Base-by-base conservation (phyloP, 2,888 invertebrate species). In the Heliconius cydno region DNA sequence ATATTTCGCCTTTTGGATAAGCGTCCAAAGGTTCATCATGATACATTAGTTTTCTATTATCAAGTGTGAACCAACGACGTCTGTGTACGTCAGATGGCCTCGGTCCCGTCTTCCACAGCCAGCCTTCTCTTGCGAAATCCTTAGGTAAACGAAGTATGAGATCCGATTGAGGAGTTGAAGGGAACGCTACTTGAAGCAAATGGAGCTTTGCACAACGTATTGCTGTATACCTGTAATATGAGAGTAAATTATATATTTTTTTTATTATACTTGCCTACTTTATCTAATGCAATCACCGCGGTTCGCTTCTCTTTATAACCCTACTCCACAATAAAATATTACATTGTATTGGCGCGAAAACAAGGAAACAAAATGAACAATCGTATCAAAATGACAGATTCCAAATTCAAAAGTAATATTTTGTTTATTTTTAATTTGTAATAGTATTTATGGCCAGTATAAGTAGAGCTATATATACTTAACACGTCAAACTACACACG, bases 1-100 rank as follows among this genome's bases (percentile, higher is more conserved):
- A 98, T 85, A 98, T 97, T 94, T 98, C 98, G 74, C 98, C 98
- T 92, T 98, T 98, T 0, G 98, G 98, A 92, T 97, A 97, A 4
- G 98, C 97, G 87, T 98, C 98, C 89, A 98, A 92, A 2, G 97
- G 97, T 87, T 98, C 98, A 87, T 98, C 97, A 86, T 98, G 98
- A 88, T 98, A 98, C 98, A 98, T 98, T n/a, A 98, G 94, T 90
- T 98, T 98, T 83, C 98, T 96, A 86, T 97, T 97, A 86, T 98
- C 98, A 68, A 98, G 91, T 0, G 98, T 98, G 90, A 98, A 98
- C 98, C 98, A 98, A 73, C 98, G 94, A 84, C 97, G 97, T 84
- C 97, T 96, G 88, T 98, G 98, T 0, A 97, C 97, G 88, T 98
- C 98, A 7, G 96, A 96, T 4, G 96, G 95, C 80, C 97, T 94